Evolutionary conservation across 2,888 invertebrate genomes (phyloP), one percentile per base, ranked within the genome.

Genomic region (Lasioglossum malachurum): DNA sequence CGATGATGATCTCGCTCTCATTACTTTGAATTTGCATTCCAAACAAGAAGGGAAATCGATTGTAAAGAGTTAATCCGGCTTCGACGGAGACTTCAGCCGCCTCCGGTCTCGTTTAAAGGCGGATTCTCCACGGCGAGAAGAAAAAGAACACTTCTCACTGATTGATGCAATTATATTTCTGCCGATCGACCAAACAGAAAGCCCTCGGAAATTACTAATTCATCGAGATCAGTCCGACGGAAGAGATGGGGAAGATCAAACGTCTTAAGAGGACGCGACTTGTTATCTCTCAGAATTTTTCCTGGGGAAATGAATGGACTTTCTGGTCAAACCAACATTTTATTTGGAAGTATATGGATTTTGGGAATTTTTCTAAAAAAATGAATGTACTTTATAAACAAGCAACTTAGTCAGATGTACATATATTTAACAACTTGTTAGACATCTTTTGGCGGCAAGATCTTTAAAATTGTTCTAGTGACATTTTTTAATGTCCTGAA

Each of bases 21-120:
- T 72, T 27, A 44, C 41, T 44, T 44, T 5, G 16, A 44, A 72
- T 72, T 72, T 72, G 72, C 44, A 72, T 72, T 44, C 27, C 72
- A 44, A 44, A n/a, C 19, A 27, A 46, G n/a, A 74, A 7, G 23
- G 35, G 35, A 35, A 67, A 35, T 67, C 67, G 67, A 67, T 35
- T 67, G 7, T 35, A 35, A 67, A 67, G 67, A 67, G 67, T 67
- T 67, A 31, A 67, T 67, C 19, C 67, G 8, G 35, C 19, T 35
- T 35, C 27, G 27, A 60, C 60, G 10, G 35, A 3, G 35, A 16
- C 67, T 10, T 10, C 60, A 31, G 27, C 14, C 27, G 27, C 14
- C 60, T 60, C 60, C 5, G 60, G 27, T 60, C 60, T 53, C 53
- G 53, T n/a, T 53, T n/a, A 53, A 53, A 53, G 7, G 53, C n/a